These are phyloP conservation scores for Salvelinus fontinalis DNA, from an alignment of 2,113 vertebrate species.

Conservation along the genomic window DNA sequence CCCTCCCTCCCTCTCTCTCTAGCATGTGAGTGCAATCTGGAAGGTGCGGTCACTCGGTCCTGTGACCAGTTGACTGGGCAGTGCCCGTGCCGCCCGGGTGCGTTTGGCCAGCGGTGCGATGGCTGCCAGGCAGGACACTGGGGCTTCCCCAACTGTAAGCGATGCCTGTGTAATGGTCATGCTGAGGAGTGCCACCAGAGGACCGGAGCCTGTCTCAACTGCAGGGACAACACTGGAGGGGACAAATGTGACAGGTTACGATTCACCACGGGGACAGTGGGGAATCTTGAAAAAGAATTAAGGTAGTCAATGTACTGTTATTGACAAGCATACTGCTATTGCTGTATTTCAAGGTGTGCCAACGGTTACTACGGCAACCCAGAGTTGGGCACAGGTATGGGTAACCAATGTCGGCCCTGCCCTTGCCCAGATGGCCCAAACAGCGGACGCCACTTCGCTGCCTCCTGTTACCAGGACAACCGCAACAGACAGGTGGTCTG, in stretches of 20 bases:
- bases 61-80: slow-evolving; percentile 86
- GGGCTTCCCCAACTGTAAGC: slow-evolving; percentile 89
- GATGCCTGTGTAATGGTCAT: slow-evolving; percentile 88
- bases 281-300: neutral
- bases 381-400: slow-evolving; percentile 75
- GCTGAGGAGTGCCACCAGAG: slow-evolving; percentile 81
- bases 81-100: slow-evolving; percentile 85
- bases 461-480: slow-evolving; percentile 90
- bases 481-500: slow-evolving; percentile 85
- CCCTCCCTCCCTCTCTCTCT: neutral
- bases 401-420: slow-evolving; percentile 84
- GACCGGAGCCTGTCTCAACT: slow-evolving; percentile 83
- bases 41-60: slow-evolving; percentile 81
- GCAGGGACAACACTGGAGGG: slow-evolving; percentile 81
- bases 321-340: neutral
- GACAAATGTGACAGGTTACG: slow-evolving; percentile 1
- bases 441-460: slow-evolving; percentile 85
- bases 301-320: neutral
- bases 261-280: neutral
- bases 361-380: slow-evolving; percentile 90
- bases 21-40: slow-evolving; percentile 88
- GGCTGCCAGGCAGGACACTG: slow-evolving; percentile 88
- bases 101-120: slow-evolving; percentile 84
- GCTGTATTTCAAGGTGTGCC: slow-evolving; percentile 74
- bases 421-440: slow-evolving; percentile 89